phyloP scores from a whole-genome alignment of 2,113 vertebrate species.

The Neolamprologus longior region DNA sequence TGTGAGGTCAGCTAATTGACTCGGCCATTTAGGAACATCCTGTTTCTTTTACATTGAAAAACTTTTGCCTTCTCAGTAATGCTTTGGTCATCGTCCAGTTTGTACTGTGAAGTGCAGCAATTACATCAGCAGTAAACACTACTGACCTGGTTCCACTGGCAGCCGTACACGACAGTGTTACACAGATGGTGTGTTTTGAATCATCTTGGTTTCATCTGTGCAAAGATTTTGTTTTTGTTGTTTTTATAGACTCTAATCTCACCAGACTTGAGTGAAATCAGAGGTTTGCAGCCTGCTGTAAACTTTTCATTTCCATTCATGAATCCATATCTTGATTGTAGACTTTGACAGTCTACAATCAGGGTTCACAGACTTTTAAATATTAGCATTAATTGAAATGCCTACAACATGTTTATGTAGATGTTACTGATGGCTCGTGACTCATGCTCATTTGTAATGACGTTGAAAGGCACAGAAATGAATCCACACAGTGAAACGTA shows the following conservation, averaged over 20 bases:
- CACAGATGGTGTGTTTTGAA: neutral
- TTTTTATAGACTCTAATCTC: neutral
- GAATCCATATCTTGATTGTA: neutral
- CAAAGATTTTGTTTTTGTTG: neutral
- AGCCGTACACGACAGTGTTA: neutral
- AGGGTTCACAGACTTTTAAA: neutral
- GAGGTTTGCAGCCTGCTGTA: neutral
- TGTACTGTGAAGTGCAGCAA: neutral
- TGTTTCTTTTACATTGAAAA: neutral
- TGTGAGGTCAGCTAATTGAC: neutral
- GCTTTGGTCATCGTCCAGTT: neutral
- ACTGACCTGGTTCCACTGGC: neutral
- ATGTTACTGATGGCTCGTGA: neutral
- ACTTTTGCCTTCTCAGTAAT: rapidly evolving
- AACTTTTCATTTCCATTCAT: neutral
- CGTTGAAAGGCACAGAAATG: neutral
- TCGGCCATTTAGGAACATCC: neutral
- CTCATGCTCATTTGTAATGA: neutral
- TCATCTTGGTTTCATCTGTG: neutral
- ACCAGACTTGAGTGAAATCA: neutral
- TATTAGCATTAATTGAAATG: neutral
- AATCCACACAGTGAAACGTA: neutral
- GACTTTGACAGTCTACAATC: neutral
- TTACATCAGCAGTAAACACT: neutral
- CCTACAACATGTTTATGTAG: neutral